Percentiles rank a stretch among this genome's conserved stretches.
phyloP scores from a whole-genome alignment of 2,113 vertebrate genomes.

The Gobio gobio region DNA sequence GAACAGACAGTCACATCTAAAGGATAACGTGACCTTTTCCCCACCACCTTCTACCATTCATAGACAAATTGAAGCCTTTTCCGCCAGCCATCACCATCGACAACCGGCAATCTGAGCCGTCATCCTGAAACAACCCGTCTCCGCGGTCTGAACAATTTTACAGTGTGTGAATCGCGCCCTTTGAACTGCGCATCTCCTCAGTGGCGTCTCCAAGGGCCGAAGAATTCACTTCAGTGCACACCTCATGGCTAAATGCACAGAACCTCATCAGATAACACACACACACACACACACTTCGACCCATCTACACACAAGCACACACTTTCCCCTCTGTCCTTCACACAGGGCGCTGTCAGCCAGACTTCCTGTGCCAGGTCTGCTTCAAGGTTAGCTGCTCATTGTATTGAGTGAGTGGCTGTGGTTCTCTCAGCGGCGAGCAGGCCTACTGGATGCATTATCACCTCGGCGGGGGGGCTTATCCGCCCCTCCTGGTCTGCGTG shows the following conservation, averaged over 20 bases:
- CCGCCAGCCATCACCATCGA: conserved; percentile 49
- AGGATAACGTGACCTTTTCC: conserved; percentile 66
- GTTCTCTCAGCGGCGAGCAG: conserved; percentile 51
- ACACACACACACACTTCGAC: conserved; percentile 25
- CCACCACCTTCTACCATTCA: conserved; percentile 62
- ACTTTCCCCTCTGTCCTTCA: conserved; percentile 33
- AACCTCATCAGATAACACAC: conserved; percentile 25
- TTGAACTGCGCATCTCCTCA: conserved; percentile 52
- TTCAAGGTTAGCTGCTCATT: conserved; percentile 77
- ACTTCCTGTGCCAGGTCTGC: conserved; percentile 53
- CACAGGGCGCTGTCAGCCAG: conserved; percentile 16
- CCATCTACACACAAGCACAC: conserved; percentile 12
- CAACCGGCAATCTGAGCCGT: conserved; percentile 53
- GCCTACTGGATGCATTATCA: conserved; percentile 74
- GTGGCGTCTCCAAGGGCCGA: conserved; percentile 36
- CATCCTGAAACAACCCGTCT: conserved; percentile 42
- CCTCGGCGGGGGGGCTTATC: conserved; percentile 67
- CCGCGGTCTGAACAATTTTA: conserved; percentile 15
- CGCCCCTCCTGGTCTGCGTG: background rate
- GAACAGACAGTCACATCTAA: conserved; percentile 21
- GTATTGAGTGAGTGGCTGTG: conserved; percentile 65
- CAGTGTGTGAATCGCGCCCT: conserved; percentile 28
- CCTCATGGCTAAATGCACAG: conserved; percentile 49
- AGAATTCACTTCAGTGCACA: conserved; percentile 50
- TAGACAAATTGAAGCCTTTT: conserved; percentile 60